Evolutionary conservation across 2,888 invertebrate species (phyloP).

Genomic region (Lithophane semibrunnea): DNA sequence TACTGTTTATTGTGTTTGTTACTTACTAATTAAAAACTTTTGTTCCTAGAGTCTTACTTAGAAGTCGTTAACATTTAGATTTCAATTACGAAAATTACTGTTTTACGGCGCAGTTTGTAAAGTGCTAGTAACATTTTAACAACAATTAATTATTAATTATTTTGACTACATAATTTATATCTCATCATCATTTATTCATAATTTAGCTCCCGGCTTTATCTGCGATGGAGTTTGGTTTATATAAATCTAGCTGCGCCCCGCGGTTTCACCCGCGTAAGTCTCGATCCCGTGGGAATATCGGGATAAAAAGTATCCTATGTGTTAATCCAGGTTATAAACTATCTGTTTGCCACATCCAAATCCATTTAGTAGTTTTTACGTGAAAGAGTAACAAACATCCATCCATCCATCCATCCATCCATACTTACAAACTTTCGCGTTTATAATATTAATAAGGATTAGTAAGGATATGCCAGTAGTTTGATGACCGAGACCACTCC

Average conservation of each 20-base stretch:
- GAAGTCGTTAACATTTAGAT: conserved; percentile 26
- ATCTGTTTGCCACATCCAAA: too few relatives aligned
- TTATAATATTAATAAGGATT: too few relatives aligned
- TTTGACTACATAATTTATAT: conserved; percentile 7
- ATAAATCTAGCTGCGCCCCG: too few relatives aligned
- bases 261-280: too few relatives aligned
- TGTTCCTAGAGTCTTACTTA: conserved; percentile 2
- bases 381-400: too few relatives aligned
- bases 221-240: neutral
- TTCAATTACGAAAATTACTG: conserved; percentile 18
- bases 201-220: neutral
- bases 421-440: too few relatives aligned
- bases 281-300: too few relatives aligned
- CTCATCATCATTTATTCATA: too few relatives aligned
- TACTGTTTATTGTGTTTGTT: neutral
- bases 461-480: neutral
- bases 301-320: too few relatives aligned
- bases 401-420: too few relatives aligned
- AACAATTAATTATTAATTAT: conserved; percentile 15
- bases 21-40: neutral
- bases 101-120: conserved; percentile 19
- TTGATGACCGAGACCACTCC: neutral
- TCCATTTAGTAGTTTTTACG: too few relatives aligned
- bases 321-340: too few relatives aligned
- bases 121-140: neutral